Percentiles rank a stretch among this genome's conserved stretches.
phyloP scores from a whole-genome alignment of 1,140 invertebrate genomes.

The Listronotus bonariensis region DNA sequence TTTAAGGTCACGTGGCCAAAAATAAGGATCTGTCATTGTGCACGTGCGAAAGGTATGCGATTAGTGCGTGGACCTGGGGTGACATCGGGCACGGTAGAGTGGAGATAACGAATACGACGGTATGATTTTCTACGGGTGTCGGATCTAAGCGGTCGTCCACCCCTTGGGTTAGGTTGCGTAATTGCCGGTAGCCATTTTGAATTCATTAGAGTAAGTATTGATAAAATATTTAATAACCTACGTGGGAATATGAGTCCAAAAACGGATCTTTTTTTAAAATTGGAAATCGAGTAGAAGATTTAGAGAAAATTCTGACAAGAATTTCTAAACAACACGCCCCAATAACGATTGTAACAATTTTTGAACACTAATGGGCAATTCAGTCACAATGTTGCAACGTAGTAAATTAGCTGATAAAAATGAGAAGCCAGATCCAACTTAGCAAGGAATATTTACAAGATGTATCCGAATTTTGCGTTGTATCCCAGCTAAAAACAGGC shows the following conservation, averaged over 20 bases:
- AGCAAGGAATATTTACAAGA: too few relatives aligned
- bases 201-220: slow-evolving; percentile 11
- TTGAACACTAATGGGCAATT: too few relatives aligned
- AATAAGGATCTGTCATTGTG: slow-evolving; percentile 34
- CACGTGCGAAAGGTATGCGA: slow-evolving; percentile 38
- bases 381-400: too few relatives aligned
- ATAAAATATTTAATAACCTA: not conserved
- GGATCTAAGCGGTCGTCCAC: slow-evolving; percentile 13
- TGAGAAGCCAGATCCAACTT: too few relatives aligned
- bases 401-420: too few relatives aligned
- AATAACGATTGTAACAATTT: too few relatives aligned
- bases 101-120: slow-evolving; percentile 35
- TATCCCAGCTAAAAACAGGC: too few relatives aligned
- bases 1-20: slow-evolving; percentile 34
- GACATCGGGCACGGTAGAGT: slow-evolving; percentile 30
- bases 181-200: slow-evolving; percentile 29
- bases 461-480: too few relatives aligned
- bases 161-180: slow-evolving; percentile 19
- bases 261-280: too few relatives aligned
- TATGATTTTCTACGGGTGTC: slow-evolving; percentile 38
- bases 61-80: slow-evolving; percentile 32
- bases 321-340: too few relatives aligned
- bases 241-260: not conserved
- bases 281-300: too few relatives aligned
- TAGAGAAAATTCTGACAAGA: too few relatives aligned